Conservation (phyloP, 2,888 invertebrate genomes). For the Dolichomitus sp. region DNA sequence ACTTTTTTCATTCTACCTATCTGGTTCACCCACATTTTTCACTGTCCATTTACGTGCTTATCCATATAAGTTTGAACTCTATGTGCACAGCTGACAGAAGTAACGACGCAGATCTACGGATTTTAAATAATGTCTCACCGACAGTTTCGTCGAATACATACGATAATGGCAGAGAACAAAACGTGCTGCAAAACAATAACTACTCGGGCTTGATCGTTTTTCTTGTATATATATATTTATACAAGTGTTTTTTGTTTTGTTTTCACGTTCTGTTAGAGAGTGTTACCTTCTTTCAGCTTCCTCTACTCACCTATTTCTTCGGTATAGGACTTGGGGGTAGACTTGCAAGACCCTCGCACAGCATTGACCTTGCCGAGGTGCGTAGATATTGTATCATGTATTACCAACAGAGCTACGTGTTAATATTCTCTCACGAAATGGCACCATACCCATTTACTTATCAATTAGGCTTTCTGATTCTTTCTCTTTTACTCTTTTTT, state of each 20-base stretch:
- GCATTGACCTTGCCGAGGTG: conserved; percentile 86
- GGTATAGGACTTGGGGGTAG: conserved; percentile 85
- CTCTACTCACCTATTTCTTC: conserved; percentile 86
- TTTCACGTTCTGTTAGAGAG: conserved; percentile 71
- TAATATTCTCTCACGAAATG: conserved; percentile 86
- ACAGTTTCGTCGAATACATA: not conserved
- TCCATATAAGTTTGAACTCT: too few relatives aligned
- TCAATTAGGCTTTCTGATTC: conserved; percentile 67
- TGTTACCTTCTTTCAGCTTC: conserved; percentile 85
- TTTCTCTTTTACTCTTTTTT: conserved; percentile 22
- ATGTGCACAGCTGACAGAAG: not conserved
- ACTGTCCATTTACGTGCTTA: not conserved
- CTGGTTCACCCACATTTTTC: not conserved
- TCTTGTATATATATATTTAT: too few relatives aligned
- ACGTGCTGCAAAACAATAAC: too few relatives aligned
- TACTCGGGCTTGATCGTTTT: too few relatives aligned
- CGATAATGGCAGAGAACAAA: not conserved
- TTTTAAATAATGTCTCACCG: not conserved
- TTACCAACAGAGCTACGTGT: conserved; percentile 87
- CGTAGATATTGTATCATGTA: conserved; percentile 86
- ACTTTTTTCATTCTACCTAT: too few relatives aligned
- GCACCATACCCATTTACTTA: conserved; percentile 85
- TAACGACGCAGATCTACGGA: not conserved
- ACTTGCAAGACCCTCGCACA: conserved; percentile 86
- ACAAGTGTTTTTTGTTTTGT: conserved; percentile 71